Evolutionary conservation across 2,888 invertebrate genomes (phyloP), one percentile per base, ranked within the genome.

Genomic region (Terebella lapidaria): DNA sequence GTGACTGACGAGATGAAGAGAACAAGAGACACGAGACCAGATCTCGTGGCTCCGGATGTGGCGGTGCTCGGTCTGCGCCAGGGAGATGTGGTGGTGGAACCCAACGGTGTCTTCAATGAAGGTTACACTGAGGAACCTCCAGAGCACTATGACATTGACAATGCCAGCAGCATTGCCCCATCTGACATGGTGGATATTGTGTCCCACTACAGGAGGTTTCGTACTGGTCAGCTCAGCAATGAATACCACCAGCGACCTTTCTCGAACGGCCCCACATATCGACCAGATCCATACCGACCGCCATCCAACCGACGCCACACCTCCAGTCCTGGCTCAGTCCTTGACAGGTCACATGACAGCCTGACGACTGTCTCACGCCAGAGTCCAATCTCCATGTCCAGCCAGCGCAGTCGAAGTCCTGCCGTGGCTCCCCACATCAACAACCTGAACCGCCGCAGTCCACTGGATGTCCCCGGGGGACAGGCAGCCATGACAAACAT

Each of bases 131-230:
- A 72, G 47, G 73, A 76, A 54, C 73, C 73, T 29, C 75, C 75
- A 2, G 78, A 76, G 60, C 74, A 72, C 59, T 96, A 96, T 76
- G 95, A 96, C 78, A 84, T 96, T 64, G 96, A 96, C 83, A 95
- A 95, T 81, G 94, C 95, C 1, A 94, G 94, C 79, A 94, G 94
- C 0, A 95, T 96, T 69, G 96, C 96, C 0, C 95, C 96, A 0
- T 94, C 94, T 1, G 96, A 96, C 77, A 55, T 67, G 28, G 95
- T 61, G 18, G 95, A 96, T 76, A 92, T 96, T 65, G 92, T 94
- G 15, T 93, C 93, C 74, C 95, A 96, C 79, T 96, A 96, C 77
- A 94, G 94, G 83, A 92, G 83, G 66, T 94, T 92, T 78, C 85
- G 94, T 27, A 92, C 91, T 24, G 60, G 60, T 28, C 45, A 10